Conservation (phyloP, 2,888 invertebrate genomes). For the Drosophila macrothrix region DNA sequence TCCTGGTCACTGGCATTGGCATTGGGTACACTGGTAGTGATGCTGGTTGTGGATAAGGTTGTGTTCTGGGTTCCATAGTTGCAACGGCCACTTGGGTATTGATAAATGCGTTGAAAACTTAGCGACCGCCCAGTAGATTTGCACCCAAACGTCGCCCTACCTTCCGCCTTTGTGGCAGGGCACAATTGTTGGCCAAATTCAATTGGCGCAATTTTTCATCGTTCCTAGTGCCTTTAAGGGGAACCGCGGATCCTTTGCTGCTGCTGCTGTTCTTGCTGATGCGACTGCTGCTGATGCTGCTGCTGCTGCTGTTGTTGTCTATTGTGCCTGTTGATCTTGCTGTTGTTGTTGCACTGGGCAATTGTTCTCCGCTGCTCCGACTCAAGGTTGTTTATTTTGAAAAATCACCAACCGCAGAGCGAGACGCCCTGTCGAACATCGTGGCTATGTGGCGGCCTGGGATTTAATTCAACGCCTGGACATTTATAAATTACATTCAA, state of each 20-base stretch:
- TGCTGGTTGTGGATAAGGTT: constrained; percentile 21
- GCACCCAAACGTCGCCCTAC: constrained; percentile 55
- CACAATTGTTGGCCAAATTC: constrained; percentile 81
- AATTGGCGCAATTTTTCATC: constrained; percentile 84
- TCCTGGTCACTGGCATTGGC: constrained; percentile 61
- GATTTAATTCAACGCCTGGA: constrained; percentile 82
- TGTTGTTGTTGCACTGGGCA: constrained; percentile 62
- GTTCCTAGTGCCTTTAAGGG: constrained; percentile 65
- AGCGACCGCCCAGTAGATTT: constrained; percentile 82
- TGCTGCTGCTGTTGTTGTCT: constrained; percentile 52
- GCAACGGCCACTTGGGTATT: constrained; percentile 75
- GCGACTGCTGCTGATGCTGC: constrained; percentile 25
- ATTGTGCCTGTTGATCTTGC: constrained; percentile 63
- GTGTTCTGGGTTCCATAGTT: constrained; percentile 31
- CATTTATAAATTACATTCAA: constrained; percentile 85
- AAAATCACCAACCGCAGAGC: constrained; percentile 72
- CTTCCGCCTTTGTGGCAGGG: constrained; percentile 44
- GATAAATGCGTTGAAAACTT: constrained; percentile 82
- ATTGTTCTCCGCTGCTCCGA: constrained; percentile 68
- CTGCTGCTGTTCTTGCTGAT: constrained; percentile 32
- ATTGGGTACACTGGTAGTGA: constrained; percentile 23
- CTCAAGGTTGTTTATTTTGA: constrained; percentile 82
- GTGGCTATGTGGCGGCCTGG: constrained; percentile 71
- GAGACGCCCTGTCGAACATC: constrained; percentile 42
- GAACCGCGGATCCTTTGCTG: constrained; percentile 68